Conservation (phyloP, 1,140 invertebrate genomes). For the Ganaspis sp. region DNA sequence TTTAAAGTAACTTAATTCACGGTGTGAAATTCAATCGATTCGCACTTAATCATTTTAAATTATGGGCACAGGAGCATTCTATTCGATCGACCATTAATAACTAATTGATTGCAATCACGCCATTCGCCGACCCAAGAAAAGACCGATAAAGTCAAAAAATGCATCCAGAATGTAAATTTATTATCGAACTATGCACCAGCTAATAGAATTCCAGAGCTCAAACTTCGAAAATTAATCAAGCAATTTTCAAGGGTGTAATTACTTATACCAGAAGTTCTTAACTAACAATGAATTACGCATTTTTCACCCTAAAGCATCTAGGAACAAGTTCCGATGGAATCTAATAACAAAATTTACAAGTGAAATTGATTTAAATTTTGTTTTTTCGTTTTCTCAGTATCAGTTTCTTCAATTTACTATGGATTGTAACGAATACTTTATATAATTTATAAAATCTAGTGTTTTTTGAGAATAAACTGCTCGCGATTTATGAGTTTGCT, state of each 20-base stretch:
- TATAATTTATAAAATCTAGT: too few relatives aligned
- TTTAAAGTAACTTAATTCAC: constrained; percentile 43
- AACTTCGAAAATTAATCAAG: neutral
- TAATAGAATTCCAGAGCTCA: neutral
- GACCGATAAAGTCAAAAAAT: constrained; percentile 46
- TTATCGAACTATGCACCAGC: constrained; percentile 42
- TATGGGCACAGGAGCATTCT: constrained; percentile 60
- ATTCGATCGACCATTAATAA: constrained; percentile 64
- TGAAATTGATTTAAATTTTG: too few relatives aligned
- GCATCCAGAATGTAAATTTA: constrained; percentile 50
- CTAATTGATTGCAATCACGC: constrained; percentile 73
- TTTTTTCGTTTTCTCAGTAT: too few relatives aligned
- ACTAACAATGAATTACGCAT: too few relatives aligned
- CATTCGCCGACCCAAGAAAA: constrained; percentile 60
- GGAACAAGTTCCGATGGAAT: too few relatives aligned
- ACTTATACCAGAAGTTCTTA: neutral
- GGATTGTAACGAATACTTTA: too few relatives aligned
- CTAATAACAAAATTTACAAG: too few relatives aligned
- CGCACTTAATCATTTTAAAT: constrained; percentile 71
- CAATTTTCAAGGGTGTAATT: neutral
- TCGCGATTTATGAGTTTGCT: too few relatives aligned
- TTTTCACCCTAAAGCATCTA: too few relatives aligned
- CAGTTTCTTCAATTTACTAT: too few relatives aligned
- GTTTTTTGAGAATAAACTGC: too few relatives aligned
- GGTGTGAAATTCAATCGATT: constrained; percentile 51